These are phyloP conservation scores for Ellobius talpinus DNA, from an alignment of 2,113 vertebrate genomes.

Conservation along the genomic window DNA sequence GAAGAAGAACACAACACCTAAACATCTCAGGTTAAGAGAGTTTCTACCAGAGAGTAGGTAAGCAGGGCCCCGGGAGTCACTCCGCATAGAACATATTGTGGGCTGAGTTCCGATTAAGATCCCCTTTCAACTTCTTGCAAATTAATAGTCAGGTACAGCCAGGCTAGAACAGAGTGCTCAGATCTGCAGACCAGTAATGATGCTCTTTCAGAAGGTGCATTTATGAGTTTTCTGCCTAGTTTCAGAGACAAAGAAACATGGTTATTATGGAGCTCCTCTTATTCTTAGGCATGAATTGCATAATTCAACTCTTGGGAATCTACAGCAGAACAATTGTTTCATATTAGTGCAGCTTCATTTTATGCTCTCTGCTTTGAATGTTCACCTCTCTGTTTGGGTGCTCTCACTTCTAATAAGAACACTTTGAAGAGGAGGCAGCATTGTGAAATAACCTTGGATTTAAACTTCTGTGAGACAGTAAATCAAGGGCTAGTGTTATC, in stretches of 20 bases:
- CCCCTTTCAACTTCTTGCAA: slow-evolving; percentile 53
- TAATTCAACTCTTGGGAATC: slow-evolving; percentile 61
- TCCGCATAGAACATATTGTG: not conserved
- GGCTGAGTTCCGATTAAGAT: slow-evolving; percentile 50
- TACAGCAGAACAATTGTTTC: slow-evolving; percentile 70
- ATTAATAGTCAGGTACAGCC: slow-evolving; percentile 76
- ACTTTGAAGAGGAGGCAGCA: slow-evolving; percentile 25
- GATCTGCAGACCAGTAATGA: slow-evolving; percentile 50
- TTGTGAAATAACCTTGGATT: slow-evolving; percentile 69
- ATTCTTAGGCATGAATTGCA: slow-evolving; percentile 59
- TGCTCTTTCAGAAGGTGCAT: slow-evolving; percentile 53
- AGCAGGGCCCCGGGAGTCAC: slow-evolving; percentile 23
- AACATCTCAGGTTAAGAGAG: slow-evolving; percentile 56
- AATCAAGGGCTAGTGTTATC: slow-evolving; percentile 62
- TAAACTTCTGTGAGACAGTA: slow-evolving; percentile 50
- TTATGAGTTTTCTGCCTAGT: slow-evolving; percentile 66
- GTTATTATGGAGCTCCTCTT: slow-evolving; percentile 60
- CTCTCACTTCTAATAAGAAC: slow-evolving; percentile 56
- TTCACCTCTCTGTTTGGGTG: slow-evolving; percentile 62
- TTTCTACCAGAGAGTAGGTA: slow-evolving; percentile 64
- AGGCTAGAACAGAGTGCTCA: slow-evolving; percentile 42
- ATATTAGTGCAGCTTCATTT: slow-evolving; percentile 53
- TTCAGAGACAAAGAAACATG: slow-evolving; percentile 54
- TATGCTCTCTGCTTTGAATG: slow-evolving; percentile 60
- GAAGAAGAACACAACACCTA: slow-evolving; percentile 50